Conservation (phyloP, 2,888 invertebrate genomes). For the Drepanosiphum platanoidis region DNA sequence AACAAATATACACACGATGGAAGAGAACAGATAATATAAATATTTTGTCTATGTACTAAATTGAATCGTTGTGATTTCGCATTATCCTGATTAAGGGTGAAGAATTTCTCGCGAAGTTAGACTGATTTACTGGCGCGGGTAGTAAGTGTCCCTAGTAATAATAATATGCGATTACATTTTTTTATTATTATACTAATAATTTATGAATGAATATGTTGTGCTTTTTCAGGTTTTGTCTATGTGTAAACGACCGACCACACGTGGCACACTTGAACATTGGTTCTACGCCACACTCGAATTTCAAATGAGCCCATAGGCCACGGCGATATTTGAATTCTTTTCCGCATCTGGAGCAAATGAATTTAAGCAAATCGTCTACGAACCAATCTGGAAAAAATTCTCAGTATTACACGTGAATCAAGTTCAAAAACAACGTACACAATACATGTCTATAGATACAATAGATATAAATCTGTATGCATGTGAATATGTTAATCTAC, state of each 20-base stretch:
- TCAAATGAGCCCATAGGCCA: slow-evolving; percentile 71
- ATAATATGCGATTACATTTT: too few species aligned
- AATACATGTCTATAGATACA: too few species aligned
- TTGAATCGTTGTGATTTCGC: too few species aligned
- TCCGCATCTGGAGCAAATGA: slow-evolving; percentile 45
- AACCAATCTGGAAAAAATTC: slow-evolving; percentile 22
- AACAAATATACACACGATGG: too few species aligned
- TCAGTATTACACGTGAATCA: neutral
- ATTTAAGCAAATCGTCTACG: neutral
- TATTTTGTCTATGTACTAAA: too few species aligned
- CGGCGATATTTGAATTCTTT: slow-evolving; percentile 66
- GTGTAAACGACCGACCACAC: slow-evolving; percentile 72
- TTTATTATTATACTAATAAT: neutral
- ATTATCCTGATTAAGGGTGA: too few species aligned
- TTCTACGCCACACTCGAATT: slow-evolving; percentile 73
- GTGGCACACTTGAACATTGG: slow-evolving; percentile 73
- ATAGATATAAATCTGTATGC: neutral
- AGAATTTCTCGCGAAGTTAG: too few species aligned
- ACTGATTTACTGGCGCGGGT: too few species aligned
- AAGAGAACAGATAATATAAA: too few species aligned
- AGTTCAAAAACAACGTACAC: too few species aligned
- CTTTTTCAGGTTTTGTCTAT: slow-evolving; percentile 70
- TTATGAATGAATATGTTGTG: slow-evolving; percentile 5
- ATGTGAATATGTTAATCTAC: neutral
- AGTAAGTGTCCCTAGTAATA: too few species aligned